Base-by-base conservation (phyloP, 2,888 invertebrate genomes). In the Pinctada fucata region DNA sequence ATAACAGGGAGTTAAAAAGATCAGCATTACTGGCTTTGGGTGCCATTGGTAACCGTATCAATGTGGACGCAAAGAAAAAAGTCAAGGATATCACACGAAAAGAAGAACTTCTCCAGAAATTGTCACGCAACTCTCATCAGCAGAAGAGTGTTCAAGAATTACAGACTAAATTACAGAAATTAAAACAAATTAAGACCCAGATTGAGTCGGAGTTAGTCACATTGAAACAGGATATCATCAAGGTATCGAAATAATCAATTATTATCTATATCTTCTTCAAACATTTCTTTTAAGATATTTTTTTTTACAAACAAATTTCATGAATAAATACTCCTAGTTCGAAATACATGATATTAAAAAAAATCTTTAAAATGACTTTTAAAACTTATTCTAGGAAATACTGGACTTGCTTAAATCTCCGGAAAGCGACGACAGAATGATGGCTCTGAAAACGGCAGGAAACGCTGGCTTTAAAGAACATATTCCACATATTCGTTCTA, bases 381-480 rank as follows among this genome's bases (percentile, higher is more conserved):
- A 31, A 31, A 31, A 31, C 31, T 31, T 1, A 31, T 78, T 79
- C 16, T 69, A 86, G 86, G 80, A 82, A 77, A 74, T 86, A 3
- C 73, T 80, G 70, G 67, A 70, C 3, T 70, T 84, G 8, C 64
- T 80, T 66, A 74, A 66, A 45, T 80, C 79, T n/a, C 51, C 72
- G 8, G 76, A 78, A 10, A 81, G 81, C 6, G 85, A 87, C n/a
- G 81, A 85, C 50, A 83, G 85, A 69, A 82, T 88, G 3, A 79
- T 87, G 45, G 86, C 85, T 52, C 72, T 93, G 74, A 88, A 89
- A 76, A 89, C 91, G 13, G 85, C 91, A 47, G 92, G 92, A 31
- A 92, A 92, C 83, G 86, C 92, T 51, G 92, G 92, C 63, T 85
- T 89, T 66, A 84, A 84, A 13, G 86, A 88, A 3, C 85, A 89